Percentiles rank a stretch among this genome's conserved stretches.
Conservation (phyloP, 2,888 invertebrate genomes). For the Xylota segnis region DNA sequence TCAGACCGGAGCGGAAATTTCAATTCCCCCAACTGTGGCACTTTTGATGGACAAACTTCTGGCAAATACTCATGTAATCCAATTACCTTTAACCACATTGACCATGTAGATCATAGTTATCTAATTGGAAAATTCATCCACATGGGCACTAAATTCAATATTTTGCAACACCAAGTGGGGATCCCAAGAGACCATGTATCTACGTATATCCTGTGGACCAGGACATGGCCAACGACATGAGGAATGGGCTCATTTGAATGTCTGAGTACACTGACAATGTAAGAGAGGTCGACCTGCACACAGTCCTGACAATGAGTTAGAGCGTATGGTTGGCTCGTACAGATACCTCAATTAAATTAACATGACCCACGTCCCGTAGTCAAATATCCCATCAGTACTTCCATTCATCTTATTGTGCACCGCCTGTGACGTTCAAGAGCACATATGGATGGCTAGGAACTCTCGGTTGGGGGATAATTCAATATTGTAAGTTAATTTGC, state of each 20-base stretch:
- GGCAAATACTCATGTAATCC: conserved; percentile 66
- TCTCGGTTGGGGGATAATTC: conserved; percentile 38
- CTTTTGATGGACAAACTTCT: conserved; percentile 18
- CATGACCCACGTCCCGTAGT: conserved; percentile 68
- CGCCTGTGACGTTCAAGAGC: conserved; percentile 17
- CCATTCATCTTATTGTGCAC: conserved; percentile 47
- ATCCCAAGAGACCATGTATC: conserved; percentile 42
- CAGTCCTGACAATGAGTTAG: conserved; percentile 52
- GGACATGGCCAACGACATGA: conserved; percentile 50
- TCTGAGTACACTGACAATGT: conserved; percentile 63
- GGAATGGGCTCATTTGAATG: conserved; percentile 34
- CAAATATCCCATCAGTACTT: conserved; percentile 46
- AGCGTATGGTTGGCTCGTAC: conserved; percentile 41
- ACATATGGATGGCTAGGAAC: conserved; percentile 31
- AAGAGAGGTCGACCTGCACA: conserved; percentile 29
- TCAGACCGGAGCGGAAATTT: neutral
- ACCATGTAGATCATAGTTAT: conserved; percentile 68
- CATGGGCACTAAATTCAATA: conserved; percentile 72
- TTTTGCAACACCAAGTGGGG: conserved; percentile 55
- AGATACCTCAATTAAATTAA: conserved; percentile 74
- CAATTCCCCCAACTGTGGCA: neutral
- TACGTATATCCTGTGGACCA: conserved; percentile 11
- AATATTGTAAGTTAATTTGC: conserved; percentile 66
- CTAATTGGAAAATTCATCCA: conserved; percentile 72
- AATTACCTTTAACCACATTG: conserved; percentile 70